These are phyloP conservation scores for Leptinotarsa defecta DNA, from an alignment of 1,140 invertebrate genomes.

Conservation along the genomic window DNA sequence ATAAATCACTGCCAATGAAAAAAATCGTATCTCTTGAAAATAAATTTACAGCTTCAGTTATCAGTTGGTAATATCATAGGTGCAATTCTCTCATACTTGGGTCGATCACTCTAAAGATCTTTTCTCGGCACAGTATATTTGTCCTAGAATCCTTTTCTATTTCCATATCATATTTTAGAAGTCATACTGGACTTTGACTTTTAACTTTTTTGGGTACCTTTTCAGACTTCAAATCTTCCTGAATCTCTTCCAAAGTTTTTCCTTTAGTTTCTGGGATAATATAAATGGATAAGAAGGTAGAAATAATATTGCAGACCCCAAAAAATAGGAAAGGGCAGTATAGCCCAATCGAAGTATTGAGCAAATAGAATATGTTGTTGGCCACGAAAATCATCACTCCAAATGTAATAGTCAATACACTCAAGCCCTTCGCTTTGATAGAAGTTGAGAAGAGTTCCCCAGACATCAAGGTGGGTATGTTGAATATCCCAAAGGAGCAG, in stretches of 20 bases:
- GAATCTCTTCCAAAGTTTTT: constrained; percentile 86
- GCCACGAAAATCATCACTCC: constrained; percentile 49
- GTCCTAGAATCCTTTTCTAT: too few relatives aligned
- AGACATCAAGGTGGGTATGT: constrained; percentile 48
- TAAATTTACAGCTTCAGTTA: too few relatives aligned
- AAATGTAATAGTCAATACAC: constrained; percentile 37
- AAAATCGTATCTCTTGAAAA: too few relatives aligned
- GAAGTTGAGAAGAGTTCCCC: constrained; percentile 52
- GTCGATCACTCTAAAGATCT: too few relatives aligned
- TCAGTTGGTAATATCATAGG: too few relatives aligned
- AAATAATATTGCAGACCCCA: constrained; percentile 70
- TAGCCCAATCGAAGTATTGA: constrained; percentile 63
- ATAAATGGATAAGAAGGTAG: constrained; percentile 75
- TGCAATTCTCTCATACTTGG: too few relatives aligned
- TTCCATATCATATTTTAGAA: too few relatives aligned
- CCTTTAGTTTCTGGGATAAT: constrained; percentile 92
- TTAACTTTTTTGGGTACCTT: too few relatives aligned
- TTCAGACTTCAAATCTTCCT: constrained; percentile 66
- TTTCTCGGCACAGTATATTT: too few relatives aligned
- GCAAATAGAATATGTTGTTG: constrained; percentile 52
- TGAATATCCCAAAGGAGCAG: constrained; percentile 45
- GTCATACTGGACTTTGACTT: too few relatives aligned
- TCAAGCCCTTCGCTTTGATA: constrained; percentile 47
- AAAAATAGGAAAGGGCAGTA: constrained; percentile 83
- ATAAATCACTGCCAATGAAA: too few relatives aligned